Evolutionary conservation across 1,140 invertebrate genomes (phyloP).

Genomic region (Drepana arcuata): DNA sequence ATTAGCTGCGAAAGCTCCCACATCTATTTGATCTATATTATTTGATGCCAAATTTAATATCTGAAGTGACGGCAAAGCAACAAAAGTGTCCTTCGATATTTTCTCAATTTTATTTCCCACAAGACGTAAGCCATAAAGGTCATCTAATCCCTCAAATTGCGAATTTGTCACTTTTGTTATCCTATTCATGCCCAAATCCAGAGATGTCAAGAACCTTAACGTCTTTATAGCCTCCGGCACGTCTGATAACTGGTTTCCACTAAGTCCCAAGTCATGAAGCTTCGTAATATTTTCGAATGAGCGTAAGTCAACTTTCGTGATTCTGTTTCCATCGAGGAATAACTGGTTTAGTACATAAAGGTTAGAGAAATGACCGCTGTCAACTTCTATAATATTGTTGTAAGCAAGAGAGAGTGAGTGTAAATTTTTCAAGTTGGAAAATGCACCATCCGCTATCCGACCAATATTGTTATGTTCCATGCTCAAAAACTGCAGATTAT

Average conservation of each 20-base stretch:
- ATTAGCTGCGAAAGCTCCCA: constrained; percentile 78
- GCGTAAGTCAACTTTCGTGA: constrained; percentile 78
- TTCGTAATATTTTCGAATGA: constrained; percentile 86
- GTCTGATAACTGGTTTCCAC: constrained; percentile 81
- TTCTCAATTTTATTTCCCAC: constrained; percentile 80
- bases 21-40: constrained; percentile 77
- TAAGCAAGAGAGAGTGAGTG: constrained; percentile 83
- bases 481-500: constrained; percentile 83
- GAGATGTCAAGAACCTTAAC: constrained; percentile 78
- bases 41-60: constrained; percentile 81
- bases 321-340: constrained; percentile 82
- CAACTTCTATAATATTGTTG: constrained; percentile 81
- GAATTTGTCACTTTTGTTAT: constrained; percentile 76
- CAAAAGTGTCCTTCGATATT: constrained; percentile 79
- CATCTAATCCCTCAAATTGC: constrained; percentile 77
- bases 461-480: constrained; percentile 84
- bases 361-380: constrained; percentile 81
- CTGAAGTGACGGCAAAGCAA: constrained; percentile 76
- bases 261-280: constrained; percentile 85
- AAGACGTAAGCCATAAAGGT: constrained; percentile 76
- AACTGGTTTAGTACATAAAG: constrained; percentile 83
- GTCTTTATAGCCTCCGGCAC: constrained; percentile 82
- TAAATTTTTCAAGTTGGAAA: constrained; percentile 82
- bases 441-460: constrained; percentile 81
- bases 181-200: constrained; percentile 87